These are phyloP conservation scores for Delichon dasypus DNA, from an alignment of 2,797 vertebrate genomes.

Conservation along the genomic window DNA sequence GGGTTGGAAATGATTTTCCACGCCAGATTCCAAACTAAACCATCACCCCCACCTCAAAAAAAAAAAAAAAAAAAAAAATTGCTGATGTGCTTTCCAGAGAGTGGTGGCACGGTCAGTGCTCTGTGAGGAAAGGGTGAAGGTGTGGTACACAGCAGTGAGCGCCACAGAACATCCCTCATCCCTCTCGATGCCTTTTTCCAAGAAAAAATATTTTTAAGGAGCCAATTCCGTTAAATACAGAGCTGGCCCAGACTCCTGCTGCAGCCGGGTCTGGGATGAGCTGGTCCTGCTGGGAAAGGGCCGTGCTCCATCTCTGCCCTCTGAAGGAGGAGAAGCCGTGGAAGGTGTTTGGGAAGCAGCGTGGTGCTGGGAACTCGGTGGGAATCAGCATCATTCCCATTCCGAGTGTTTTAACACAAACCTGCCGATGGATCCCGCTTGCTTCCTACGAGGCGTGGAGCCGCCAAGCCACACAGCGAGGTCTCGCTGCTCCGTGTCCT, in stretches of 20 bases:
- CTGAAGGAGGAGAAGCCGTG: background rate
- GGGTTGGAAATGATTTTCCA: conserved; percentile 48
- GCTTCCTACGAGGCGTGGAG: background rate
- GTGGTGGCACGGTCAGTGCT: background rate
- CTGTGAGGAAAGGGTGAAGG: background rate
- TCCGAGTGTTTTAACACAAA: background rate
- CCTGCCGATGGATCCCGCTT: background rate
- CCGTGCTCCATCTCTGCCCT: background rate
- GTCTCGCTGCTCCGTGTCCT: background rate
- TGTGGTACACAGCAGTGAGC: background rate
- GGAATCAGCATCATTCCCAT: background rate
- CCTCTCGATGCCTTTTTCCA: background rate
- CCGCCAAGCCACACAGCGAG: background rate
- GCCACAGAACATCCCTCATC: background rate
- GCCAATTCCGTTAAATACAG: background rate
- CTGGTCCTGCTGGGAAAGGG: background rate
- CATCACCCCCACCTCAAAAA: background rate
- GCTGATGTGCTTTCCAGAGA: background rate
- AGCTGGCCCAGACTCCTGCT: background rate
- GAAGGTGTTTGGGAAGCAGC: background rate
- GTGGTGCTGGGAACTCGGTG: accelerated
- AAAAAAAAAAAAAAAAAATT: background rate
- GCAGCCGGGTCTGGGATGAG: background rate
- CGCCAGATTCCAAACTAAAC: conserved; percentile 30
- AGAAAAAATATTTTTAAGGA: background rate